These are phyloP conservation scores for Rhynchotus rufescens DNA, from an alignment of 2,797 vertebrate genomes.

Conservation along the genomic window DNA sequence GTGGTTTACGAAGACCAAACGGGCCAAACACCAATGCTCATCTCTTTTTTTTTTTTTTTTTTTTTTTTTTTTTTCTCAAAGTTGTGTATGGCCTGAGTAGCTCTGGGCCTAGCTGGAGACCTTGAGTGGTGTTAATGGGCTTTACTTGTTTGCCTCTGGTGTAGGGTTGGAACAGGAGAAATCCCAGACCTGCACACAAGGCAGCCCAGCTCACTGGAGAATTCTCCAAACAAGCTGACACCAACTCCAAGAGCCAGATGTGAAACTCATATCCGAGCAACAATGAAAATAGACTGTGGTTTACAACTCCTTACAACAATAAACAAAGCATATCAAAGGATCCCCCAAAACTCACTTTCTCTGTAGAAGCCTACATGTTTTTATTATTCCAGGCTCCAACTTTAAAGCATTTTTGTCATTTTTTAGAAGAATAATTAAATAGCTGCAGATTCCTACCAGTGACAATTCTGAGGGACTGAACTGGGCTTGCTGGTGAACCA, in stretches of 20 bases:
- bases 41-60: not conserved
- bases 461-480: slow-evolving; percentile 50
- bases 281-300: slow-evolving; percentile 67
- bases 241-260: slow-evolving; percentile 45
- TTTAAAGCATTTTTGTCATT: slow-evolving; percentile 72
- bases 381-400: slow-evolving; percentile 62
- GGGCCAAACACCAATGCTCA: not conserved
- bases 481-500: slow-evolving; percentile 51
- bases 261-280: slow-evolving; percentile 25
- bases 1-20: slow-evolving; percentile 23
- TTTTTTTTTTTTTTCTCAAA: slow-evolving; percentile 25
- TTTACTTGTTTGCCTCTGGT: not conserved
- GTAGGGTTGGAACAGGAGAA: slow-evolving; percentile 22
- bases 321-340: slow-evolving; percentile 65
- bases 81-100: not conserved
- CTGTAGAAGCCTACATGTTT: slow-evolving; percentile 48
- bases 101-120: slow-evolving; percentile 2
- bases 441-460: slow-evolving; percentile 52
- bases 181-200: not conserved
- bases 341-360: slow-evolving; percentile 38
- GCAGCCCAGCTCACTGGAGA: not conserved
- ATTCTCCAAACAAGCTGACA: slow-evolving; percentile 22
- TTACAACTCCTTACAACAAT: slow-evolving; percentile 61
- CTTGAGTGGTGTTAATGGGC: slow-evolving; percentile 4
- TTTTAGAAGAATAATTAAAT: slow-evolving; percentile 40